Conservation (phyloP, 2,113 vertebrate genomes). For the Irena cyanogastra region DNA sequence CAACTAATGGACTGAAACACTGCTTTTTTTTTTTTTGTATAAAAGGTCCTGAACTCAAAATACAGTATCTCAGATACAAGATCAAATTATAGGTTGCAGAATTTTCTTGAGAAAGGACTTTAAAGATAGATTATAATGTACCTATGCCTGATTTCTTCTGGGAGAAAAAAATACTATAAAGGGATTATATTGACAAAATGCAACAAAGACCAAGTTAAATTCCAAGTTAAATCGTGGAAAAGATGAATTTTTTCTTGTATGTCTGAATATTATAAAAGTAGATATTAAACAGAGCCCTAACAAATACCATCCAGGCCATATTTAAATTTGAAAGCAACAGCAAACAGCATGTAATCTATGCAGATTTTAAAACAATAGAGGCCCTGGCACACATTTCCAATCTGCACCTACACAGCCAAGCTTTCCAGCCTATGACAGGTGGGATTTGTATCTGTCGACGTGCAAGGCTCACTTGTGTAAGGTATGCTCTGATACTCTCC, state of each 20-base stretch:
- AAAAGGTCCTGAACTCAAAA: slow-evolving; percentile 3
- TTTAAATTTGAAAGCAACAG: not conserved
- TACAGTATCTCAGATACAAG: not conserved
- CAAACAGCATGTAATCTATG: not conserved
- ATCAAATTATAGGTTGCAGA: not conserved
- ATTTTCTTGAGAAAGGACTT: not conserved
- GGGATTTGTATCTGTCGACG: not conserved
- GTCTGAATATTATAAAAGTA: not conserved
- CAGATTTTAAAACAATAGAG: not conserved
- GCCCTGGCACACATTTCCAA: not conserved
- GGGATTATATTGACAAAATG: not conserved
- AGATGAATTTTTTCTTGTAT: not conserved
- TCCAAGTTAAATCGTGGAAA: not conserved
- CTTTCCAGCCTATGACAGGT: not conserved
- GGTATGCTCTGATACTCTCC: not conserved
- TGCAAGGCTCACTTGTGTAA: not conserved
- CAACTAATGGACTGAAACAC: slow-evolving; percentile 56
- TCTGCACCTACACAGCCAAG: not conserved
- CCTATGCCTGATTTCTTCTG: not conserved
- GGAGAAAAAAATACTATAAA: not conserved
- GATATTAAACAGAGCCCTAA: not conserved
- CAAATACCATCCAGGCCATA: not conserved
- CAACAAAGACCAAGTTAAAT: not conserved
- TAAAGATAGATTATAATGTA: not conserved
- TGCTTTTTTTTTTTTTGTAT: not conserved